phyloP scores from a whole-genome alignment of 1,140 invertebrate genomes.

The Caenorhabditis latens region DNA sequence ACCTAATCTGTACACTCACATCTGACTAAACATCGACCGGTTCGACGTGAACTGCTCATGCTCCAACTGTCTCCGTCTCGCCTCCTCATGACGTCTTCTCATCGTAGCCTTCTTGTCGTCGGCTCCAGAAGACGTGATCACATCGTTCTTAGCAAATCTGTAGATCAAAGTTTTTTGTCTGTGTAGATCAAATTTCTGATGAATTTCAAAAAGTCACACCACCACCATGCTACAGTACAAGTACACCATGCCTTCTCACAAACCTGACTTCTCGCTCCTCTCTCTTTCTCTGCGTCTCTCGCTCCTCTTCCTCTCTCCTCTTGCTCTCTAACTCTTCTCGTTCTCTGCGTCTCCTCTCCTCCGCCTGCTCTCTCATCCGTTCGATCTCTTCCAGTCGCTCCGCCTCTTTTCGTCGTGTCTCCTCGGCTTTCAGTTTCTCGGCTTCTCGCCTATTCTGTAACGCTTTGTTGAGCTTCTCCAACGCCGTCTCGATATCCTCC shows the following conservation, averaged over 20 bases:
- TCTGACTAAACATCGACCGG: slow-evolving; percentile 17
- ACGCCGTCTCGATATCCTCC: slow-evolving; percentile 43
- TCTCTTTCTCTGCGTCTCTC: slow-evolving; percentile 24
- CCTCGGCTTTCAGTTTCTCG: slow-evolving; percentile 15
- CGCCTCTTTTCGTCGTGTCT: slow-evolving; percentile 35
- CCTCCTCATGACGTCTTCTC: slow-evolving; percentile 72
- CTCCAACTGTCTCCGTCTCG: slow-evolving; percentile 61
- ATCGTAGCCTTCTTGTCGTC: slow-evolving; percentile 71
- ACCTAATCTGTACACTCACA: background rate
- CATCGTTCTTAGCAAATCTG: slow-evolving; percentile 26
- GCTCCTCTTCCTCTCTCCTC: slow-evolving; percentile 7
- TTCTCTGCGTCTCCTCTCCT: slow-evolving; percentile 50
- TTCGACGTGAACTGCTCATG: slow-evolving; percentile 32
- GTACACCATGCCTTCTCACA: background rate
- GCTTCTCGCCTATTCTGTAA: slow-evolving; percentile 47
- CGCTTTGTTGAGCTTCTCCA: slow-evolving; percentile 47
- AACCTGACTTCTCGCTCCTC: slow-evolving; percentile 45
- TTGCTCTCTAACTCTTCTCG: slow-evolving; percentile 21
- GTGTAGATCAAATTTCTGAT: background rate
- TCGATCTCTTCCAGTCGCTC: slow-evolving; percentile 38
- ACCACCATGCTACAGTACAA: slow-evolving; percentile 34
- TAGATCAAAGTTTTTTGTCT: background rate
- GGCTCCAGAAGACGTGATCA: background rate
- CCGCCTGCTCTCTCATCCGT: slow-evolving; percentile 21
- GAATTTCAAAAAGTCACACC: slow-evolving; percentile 10